Base-by-base conservation (phyloP, 2,888 invertebrate species). In the Lasioglossum calceatum region DNA sequence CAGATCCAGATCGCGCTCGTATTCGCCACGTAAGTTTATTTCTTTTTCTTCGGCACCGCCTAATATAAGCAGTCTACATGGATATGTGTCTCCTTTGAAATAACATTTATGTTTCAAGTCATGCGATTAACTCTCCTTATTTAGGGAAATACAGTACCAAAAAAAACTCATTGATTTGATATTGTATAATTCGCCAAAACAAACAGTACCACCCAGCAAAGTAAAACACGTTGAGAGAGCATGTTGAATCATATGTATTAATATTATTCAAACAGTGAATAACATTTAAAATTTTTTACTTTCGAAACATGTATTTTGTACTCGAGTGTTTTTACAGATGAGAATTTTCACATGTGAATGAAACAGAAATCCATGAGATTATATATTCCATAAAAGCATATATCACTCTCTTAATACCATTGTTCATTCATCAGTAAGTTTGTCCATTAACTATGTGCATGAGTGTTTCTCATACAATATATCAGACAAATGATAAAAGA, bases 11-110 rank as follows among this genome's bases (percentile, higher is more conserved):
- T 98, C 97, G 83, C 96, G 97, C 83, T 97, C 98, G 88, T 97
- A 97, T 95, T 97, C 97, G 92, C 98, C 98, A 95, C 97, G 97
- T 98, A 97, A 97, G 97, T 97, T 94, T 78, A 87, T 86, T 72
- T 84, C 67, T 79, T 42, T 67, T 27, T 85, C 64, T 75, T 80
- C 82, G 81, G 83, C 85, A 85, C 82, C 80, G 83, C 87, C 89
- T 87, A 89, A 93, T 92, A 91, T 92, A 91, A 92, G 90, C 92
- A 92, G 93, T 93, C 91, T 92, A 93, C 92, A 93, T 91, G 86
- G 89, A 92, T 92, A 92, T 93, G 92, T 90, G 81, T 90, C 91
- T 88, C 91, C 88, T 89, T 88, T 88, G 74, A 79, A 87, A 79
- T 77, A 86, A 81, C 54, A 83, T 76, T 67, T 70, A n/a, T 79